Evolutionary conservation across 2,888 invertebrate species (phyloP), one percentile per base, ranked within the genome.

Genomic region (Eupithecia subumbrata): DNA sequence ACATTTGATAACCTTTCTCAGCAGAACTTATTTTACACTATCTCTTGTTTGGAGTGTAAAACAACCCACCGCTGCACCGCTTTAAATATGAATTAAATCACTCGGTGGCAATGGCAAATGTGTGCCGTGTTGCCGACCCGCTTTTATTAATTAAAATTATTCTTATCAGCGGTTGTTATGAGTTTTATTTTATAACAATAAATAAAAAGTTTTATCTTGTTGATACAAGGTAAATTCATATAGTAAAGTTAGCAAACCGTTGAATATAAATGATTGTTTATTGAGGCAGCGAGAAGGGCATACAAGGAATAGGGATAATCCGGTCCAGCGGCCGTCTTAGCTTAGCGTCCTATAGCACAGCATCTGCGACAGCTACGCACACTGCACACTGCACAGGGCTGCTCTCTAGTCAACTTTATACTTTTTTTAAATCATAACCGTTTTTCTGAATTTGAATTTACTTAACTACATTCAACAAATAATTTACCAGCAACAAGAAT

Each of bases 281-380:
- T 90, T 90, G 89, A 89, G 87, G 89, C 89, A 89, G 84, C 85
- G 88, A 87, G 89, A 88, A 91, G 91, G 89, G 90, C 87, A 91
- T 90, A 84, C 86, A 82, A 87, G 88, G 90, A 89, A 91, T 91
- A 91, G 90, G 91, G 90, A 90, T 92, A 92, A 93, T 91, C 94
- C 94, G 94, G 93, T 93, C 92, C 90, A 90, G 91, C 92, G 91
- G 91, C 91, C 91, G 91, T 92, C 92, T 91, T 92, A 89, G 88
- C 89, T 90, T 88, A 89, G 87, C 84, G 89, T 90, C 90, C 89
- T 92, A 93, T 93, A 92, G 92, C 93, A 93, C 91, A 93, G 92
- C 90, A 87, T 88, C 87, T 86, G 90, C 91, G 94, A 93, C 93
- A 93, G 92, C 91, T 89, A 89, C 88, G 85, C 82, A n/a, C n/a